Evolutionary conservation across 1,140 invertebrate species (phyloP).

Genomic region (Halyomorpha halys): DNA sequence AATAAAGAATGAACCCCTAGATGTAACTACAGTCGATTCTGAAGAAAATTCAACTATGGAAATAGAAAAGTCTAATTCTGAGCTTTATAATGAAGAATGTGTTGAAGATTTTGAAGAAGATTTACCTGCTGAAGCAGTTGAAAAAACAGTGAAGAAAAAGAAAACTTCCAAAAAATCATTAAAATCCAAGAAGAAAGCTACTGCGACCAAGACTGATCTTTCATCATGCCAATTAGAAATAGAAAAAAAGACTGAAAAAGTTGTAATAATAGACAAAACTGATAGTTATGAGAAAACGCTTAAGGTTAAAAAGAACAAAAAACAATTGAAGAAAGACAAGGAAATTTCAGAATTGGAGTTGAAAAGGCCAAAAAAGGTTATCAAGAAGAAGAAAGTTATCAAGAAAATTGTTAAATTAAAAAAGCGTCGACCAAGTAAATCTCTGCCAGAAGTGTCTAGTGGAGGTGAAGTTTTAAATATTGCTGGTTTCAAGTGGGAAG

Average conservation of each 20-base stretch:
- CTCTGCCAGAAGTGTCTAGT: not conserved
- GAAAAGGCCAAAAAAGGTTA: not conserved
- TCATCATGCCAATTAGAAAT: not conserved
- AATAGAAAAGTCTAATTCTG: not conserved
- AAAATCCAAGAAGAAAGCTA: conserved; percentile 8
- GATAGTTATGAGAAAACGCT: conserved; percentile 1
- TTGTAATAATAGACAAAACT: conserved; percentile 8
- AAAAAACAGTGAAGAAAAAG: not conserved
- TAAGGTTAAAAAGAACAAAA: conserved; percentile 20
- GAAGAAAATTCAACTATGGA: no score
- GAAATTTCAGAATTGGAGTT: not conserved
- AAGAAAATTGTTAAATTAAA: conserved; percentile 13
- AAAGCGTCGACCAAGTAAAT: not conserved
- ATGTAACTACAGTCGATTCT: no score
- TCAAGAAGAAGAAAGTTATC: conserved; percentile 19
- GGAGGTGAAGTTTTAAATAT: conserved; percentile 17
- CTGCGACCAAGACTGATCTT: not conserved
- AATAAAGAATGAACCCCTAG: no score
- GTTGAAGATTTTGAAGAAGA: not conserved
- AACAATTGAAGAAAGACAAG: conserved; percentile 5
- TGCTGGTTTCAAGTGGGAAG: conserved; percentile 11
- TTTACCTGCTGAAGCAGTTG: not conserved
- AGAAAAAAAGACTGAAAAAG: conserved; percentile 14
- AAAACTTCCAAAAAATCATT: not conserved
- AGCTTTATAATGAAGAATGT: not conserved